Evolutionary conservation across 2,113 vertebrate species (phyloP), one percentile per base, ranked within the genome.

Genomic region (Phaethon lepturus): DNA sequence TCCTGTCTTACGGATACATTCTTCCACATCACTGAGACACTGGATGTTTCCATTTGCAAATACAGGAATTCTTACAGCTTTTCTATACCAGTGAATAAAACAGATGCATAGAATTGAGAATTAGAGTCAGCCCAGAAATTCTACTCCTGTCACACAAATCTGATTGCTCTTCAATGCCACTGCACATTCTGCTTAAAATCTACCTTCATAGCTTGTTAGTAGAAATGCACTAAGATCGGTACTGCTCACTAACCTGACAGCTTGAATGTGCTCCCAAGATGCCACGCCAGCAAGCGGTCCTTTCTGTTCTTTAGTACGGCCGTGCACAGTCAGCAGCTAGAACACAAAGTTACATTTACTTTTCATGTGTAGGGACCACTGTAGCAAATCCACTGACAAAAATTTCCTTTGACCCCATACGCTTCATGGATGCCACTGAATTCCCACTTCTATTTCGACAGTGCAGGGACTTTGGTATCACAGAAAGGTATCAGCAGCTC

Each of bases 21-120:
- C 98, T 64, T 99, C 98, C 94, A 99, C 99, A 10, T 99, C 99
- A 24, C 98, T 98, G 96, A 99, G 97, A 94, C 99, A 98, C 86
- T 99, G 99, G 97, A 99, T 99, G 97, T 99, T 99, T 59, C 99
- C 99, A 7, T 99, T 99, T 47, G 99, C 99, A 95, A 99, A 99
- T 40, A 99, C 99, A 6, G 99, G 99, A 93, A 99, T 99, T 89
- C 93, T 98, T 29, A 99, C 99, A 3, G 99, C 99, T 95, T 98
- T 98, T 97, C 99, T 99, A 91, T 3, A 86, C 45, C 92, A 63
- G 62, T 52, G 45, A 93, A 96, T 25, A 90, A 64, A 91, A 77
- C 15, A 91, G 62, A 79, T 52, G 24, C 60, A 93, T 14, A 53
- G 74, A 76, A 76, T 1, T 31, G 42, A 87, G 53, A 94, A 77